Conservation (phyloP, 2,113 vertebrate genomes). For the Nesoenas mayeri region DNA sequence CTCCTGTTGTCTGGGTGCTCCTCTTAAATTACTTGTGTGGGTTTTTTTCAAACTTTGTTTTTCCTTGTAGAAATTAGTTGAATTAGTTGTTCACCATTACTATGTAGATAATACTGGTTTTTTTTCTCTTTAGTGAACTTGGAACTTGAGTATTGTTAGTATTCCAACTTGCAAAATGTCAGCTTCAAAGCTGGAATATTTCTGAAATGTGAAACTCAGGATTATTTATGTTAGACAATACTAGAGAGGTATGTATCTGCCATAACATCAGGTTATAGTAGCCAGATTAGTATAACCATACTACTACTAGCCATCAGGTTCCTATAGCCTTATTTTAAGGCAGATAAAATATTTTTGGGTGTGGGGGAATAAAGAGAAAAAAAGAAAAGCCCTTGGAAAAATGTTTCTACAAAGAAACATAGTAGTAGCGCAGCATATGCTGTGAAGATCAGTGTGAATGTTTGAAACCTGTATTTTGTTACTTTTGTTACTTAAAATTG, state of each 20-base stretch:
- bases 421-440: background rate
- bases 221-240: background rate
- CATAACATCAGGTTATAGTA: background rate
- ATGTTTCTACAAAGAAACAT: background rate
- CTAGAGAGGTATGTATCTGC: background rate
- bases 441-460: background rate
- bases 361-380: background rate
- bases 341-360: rapidly evolving
- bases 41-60: background rate
- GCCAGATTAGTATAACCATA: background rate
- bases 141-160: background rate
- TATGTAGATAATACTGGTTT: background rate
- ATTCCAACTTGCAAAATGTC: background rate
- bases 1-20: background rate
- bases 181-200: background rate
- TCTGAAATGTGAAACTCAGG: background rate
- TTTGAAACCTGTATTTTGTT: background rate
- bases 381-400: background rate
- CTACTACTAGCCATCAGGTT: background rate
- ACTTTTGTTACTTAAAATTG: background rate
- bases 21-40: background rate
- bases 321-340: background rate
- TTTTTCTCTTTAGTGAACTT: background rate
- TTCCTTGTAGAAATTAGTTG: background rate
- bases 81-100: background rate